Evolutionary conservation across 1,140 invertebrate genomes (phyloP).

Genomic region (Alviniconcha marisindica): DNA sequence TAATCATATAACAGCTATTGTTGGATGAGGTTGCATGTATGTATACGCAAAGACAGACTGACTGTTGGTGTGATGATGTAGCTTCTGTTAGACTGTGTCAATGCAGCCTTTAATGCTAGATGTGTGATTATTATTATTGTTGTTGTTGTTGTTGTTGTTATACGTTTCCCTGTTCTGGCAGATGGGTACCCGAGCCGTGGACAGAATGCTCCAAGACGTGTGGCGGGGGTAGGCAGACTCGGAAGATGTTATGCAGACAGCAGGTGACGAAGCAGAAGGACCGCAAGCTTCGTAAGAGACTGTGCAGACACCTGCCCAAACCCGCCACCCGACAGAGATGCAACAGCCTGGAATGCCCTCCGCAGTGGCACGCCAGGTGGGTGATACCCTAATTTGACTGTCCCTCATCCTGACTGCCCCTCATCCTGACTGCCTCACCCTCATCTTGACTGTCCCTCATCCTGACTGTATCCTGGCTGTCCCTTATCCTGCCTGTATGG

Average conservation of each 20-base stretch:
- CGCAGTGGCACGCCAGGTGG: constrained; percentile 81
- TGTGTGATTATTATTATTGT: too few species aligned
- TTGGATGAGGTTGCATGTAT: too few species aligned
- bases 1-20: too few species aligned
- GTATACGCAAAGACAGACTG: too few species aligned
- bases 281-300: constrained; percentile 40
- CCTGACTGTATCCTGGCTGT: too few species aligned
- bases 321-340: constrained; percentile 79
- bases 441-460: too few species aligned
- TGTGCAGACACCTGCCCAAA: constrained; percentile 61
- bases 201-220: constrained; percentile 47
- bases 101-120: too few species aligned
- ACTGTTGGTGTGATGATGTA: too few species aligned
- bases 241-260: constrained; percentile 54
- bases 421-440: too few species aligned
- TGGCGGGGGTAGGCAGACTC: constrained; percentile 43
- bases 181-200: constrained; percentile 44
- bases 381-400: too few species aligned
- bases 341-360: constrained; percentile 80
- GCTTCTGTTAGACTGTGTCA: too few species aligned
- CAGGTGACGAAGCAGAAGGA: constrained; percentile 62
- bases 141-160: background rate
- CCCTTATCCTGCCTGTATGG: too few species aligned
- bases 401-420: background rate
- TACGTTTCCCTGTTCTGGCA: background rate